Conservation (phyloP, 2,888 invertebrate species). For the Colostygia pectinataria region DNA sequence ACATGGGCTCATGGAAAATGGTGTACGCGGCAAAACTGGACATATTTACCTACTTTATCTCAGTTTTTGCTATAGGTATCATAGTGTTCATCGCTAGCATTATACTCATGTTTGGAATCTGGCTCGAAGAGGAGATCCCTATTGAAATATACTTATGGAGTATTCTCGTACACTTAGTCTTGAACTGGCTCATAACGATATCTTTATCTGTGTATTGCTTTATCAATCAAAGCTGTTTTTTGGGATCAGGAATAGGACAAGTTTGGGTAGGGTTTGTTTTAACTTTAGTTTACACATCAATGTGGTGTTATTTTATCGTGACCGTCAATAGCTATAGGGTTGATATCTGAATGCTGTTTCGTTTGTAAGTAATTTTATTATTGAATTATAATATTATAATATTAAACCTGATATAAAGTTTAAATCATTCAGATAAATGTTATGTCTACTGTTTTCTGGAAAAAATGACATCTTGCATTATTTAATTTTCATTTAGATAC, state of each 20-base stretch:
- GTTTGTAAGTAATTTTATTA: conserved; percentile 14
- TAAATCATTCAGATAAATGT: too few species aligned
- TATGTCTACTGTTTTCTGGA: too few species aligned
- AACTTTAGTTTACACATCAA: conserved; percentile 34
- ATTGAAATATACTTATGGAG: conserved; percentile 43
- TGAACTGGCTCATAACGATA: conserved; percentile 39
- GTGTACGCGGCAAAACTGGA: conserved; percentile 43
- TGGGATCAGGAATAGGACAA: conserved; percentile 34
- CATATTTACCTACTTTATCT: conserved; percentile 36
- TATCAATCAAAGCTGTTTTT: conserved; percentile 38
- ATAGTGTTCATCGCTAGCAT: conserved; percentile 39
- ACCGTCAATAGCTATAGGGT: conserved; percentile 44
- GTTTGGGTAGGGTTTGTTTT: conserved; percentile 30
- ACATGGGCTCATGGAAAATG: conserved; percentile 37
- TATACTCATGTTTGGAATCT: conserved; percentile 38
- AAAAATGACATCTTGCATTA: too few species aligned
- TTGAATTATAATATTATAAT: background rate
- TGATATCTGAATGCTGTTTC: conserved; percentile 15
- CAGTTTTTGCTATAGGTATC: conserved; percentile 31
- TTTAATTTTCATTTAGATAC: too few species aligned
- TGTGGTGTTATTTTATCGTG: conserved; percentile 42
- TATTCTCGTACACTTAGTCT: conserved; percentile 35
- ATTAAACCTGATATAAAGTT: background rate
- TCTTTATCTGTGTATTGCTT: conserved; percentile 39
- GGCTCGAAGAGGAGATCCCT: conserved; percentile 26